A percentile compares a stretch with the other conserved stretches of the same genome.
These are phyloP conservation scores for Sylvia borin DNA, from an alignment of 2,797 vertebrate species.

Conservation along the genomic window DNA sequence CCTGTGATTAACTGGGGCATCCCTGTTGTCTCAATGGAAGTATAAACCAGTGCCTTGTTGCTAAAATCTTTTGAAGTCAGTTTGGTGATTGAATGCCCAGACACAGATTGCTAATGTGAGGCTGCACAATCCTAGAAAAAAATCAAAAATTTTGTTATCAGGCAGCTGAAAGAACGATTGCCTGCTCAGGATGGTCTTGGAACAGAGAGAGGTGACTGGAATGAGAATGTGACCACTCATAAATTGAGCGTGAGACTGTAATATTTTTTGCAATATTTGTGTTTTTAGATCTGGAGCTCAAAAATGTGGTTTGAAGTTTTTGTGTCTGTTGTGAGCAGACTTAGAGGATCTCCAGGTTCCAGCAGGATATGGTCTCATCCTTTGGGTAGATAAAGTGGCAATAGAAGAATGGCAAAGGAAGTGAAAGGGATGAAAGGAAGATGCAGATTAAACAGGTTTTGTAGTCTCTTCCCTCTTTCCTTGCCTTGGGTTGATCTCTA, in stretches of 20 bases:
- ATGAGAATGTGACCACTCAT: neutral
- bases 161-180: neutral
- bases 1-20: neutral
- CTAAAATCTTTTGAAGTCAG: conserved; percentile 3
- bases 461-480: neutral
- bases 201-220: neutral
- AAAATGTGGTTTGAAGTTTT: neutral
- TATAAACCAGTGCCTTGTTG: neutral
- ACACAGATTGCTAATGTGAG: neutral
- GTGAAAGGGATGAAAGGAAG: neutral
- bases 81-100: neutral
- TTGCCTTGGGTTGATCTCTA: neutral
- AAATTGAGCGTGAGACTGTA: fast-evolving
- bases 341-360: neutral
- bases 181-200: neutral
- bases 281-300: neutral
- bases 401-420: neutral
- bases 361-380: neutral
- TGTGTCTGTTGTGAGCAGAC: neutral
- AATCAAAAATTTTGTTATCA: neutral
- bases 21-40: neutral
- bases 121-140: neutral
- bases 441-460: neutral
- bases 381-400: neutral
- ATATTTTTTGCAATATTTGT: neutral